Base-by-base conservation (phyloP, 2,113 vertebrate genomes). In the Ornithorhynchus anatinus region DNA sequence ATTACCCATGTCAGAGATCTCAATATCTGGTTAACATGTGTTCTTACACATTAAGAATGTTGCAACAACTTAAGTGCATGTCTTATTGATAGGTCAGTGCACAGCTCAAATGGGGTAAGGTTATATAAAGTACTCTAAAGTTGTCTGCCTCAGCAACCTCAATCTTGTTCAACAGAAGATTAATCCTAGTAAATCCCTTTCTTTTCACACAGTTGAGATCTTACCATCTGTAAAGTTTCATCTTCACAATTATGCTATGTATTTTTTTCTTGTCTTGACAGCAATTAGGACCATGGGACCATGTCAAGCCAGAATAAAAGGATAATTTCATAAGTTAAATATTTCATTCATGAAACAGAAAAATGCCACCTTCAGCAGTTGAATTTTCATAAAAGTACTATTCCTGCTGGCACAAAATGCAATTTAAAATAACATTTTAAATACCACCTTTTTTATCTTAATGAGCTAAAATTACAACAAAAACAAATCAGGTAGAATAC, bases 11-110 rank as follows among this genome's bases (percentile, higher is more conserved):
- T 2, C 23, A 62, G 17, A 33, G 2, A n/a, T 3, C 11, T 39
- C 56, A 79, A 84, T 84, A 51, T 48, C 27, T 53, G 8, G 16
- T 15, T 70, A n/a, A 7, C 4, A 48, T 40, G 48, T 61, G 5
- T 44, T n/a, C n/a, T n/a, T n/a, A n/a, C n/a, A n/a, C n/a, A n/a
- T n/a, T n/a, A n/a, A n/a, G n/a, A n/a, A n/a, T n/a, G n/a, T n/a
- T n/a, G n/a, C n/a, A n/a, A n/a, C n/a, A n/a, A n/a, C n/a, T n/a
- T n/a, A n/a, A n/a, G n/a, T n/a, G n/a, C n/a, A n/a, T n/a, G n/a
- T n/a, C n/a, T n/a, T n/a, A n/a, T n/a, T n/a, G n/a, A n/a, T n/a
- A n/a, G n/a, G n/a, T n/a, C n/a, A n/a, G n/a, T n/a, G n/a, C n/a
- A n/a, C n/a, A n/a, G n/a, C n/a, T n/a, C n/a, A n/a, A n/a, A n/a